Base-by-base conservation (phyloP, 92 coral and sea anemone genomes). In the Epizoanthus rinbou region DNA sequence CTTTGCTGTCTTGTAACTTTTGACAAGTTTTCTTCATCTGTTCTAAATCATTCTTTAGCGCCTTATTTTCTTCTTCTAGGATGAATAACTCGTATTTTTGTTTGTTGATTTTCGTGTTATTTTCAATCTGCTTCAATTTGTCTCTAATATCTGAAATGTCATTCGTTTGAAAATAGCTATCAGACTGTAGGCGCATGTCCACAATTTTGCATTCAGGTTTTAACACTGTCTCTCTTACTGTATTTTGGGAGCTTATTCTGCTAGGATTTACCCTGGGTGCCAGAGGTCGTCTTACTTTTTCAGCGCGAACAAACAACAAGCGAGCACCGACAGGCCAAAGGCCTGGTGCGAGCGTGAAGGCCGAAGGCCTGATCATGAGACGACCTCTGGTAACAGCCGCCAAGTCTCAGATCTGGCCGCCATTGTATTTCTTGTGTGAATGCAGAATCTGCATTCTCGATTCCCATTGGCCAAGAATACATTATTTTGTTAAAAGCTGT, bases 101-200 rank as follows among this genome's bases (percentile, higher is more conserved):
- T 62, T 62, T 62, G 67, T 62, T 62, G 1, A 62, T 2, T 62
- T 62, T 62, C 1, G 33, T 62, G 35, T 0, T 21, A 62, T 22
- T 62, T 62, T 62, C 31, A 19, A 62, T 62, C 66, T 62, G 66
- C 66, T 62, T 62, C 66, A 62, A 62, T 62, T 62, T 62, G 67
- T 62, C 67, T 19, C 67, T 62, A 62, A 62, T 21, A 62, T 21
- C 33, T 21, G 67, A 62, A 19, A 62, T 62, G 31, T 21, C 67
- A 13, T 5, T 21, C 31, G 31, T 62, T 62, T 62, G 67, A 4
- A 62, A 21, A 62, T 7, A 62, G 13, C 67, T 6, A 62, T 62
- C 67, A 62, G 19, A 62, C 28, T 19, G 31, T 13, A 62, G 31
- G 67, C 33, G 67, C 6, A 62, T 3, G 67, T 21, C 67, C 11